Evolutionary conservation across 2,888 invertebrate species (phyloP).

Genomic region (Adela reaumurella): DNA sequence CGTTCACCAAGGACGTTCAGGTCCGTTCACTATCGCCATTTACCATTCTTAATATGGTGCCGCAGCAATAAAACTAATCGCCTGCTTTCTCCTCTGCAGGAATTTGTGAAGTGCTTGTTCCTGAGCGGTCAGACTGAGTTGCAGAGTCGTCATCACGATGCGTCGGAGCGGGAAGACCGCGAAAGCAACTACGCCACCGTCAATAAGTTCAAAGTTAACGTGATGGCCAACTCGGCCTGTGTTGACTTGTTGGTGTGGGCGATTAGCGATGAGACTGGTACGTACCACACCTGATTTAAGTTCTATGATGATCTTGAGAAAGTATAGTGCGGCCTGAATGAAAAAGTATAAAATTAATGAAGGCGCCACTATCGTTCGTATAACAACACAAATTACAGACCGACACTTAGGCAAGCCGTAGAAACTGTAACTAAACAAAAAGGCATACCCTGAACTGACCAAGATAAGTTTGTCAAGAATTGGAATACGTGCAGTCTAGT

Average conservation of each 20-base stretch:
- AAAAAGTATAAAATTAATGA: too few species aligned
- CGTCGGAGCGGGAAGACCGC: constrained; percentile 76
- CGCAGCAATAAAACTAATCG: neutral
- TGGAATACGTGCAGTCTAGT: too few species aligned
- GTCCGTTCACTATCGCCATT: constrained; percentile 11
- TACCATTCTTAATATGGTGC: neutral
- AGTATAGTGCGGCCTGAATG: too few species aligned
- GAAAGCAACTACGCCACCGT: constrained; percentile 78
- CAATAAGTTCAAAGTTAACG: constrained; percentile 90
- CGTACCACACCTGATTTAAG: too few species aligned
- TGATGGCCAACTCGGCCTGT: constrained; percentile 96
- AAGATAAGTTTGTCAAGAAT: too few species aligned
- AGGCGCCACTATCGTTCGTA: too few species aligned
- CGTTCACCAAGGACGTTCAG: constrained; percentile 89
- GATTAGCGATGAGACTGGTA: constrained; percentile 93
- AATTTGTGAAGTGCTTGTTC: constrained; percentile 86
- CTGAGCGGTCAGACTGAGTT: constrained; percentile 90
- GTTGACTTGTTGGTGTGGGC: constrained; percentile 98
- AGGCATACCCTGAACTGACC: too few species aligned
- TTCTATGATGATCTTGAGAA: too few species aligned
- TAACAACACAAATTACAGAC: too few species aligned
- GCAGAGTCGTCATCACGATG: constrained; percentile 81
- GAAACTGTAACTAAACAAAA: too few species aligned
- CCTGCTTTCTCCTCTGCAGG: constrained; percentile 53
- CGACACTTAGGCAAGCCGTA: too few species aligned